phyloP scores from a whole-genome alignment of 2,797 vertebrate genomes.

The Sebastes nivosus region DNA sequence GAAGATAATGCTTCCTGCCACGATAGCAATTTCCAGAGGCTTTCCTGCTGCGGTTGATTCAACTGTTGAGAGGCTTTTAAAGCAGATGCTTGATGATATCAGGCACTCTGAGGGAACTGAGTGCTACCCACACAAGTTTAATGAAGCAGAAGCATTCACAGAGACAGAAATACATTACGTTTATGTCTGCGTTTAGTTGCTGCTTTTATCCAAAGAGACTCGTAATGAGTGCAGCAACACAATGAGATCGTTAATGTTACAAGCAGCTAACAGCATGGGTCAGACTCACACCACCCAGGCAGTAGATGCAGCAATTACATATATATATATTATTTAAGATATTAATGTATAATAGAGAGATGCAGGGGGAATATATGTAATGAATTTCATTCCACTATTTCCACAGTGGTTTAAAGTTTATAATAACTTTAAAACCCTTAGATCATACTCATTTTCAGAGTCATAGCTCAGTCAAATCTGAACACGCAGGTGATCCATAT shows the following conservation, averaged over 20 bases:
- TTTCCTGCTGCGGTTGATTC: constrained; percentile 75
- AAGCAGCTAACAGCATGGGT: constrained; percentile 12
- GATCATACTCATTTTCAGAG: too few species aligned
- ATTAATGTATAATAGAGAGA: not conserved
- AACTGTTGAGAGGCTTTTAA: constrained; percentile 79
- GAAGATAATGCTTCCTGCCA: constrained; percentile 50
- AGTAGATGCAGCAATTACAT: not conserved
- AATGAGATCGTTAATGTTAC: constrained; percentile 21
- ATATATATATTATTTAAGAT: not conserved
- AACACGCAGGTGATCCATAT: too few species aligned
- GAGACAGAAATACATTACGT: constrained; percentile 37
- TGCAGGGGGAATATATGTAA: not conserved
- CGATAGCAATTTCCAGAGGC: constrained; percentile 73
- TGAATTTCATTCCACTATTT: too few species aligned
- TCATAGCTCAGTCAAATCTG: too few species aligned
- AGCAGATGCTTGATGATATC: constrained; percentile 51
- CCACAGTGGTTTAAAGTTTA: not conserved
- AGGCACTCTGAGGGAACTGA: constrained; percentile 28
- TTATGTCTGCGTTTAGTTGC: constrained; percentile 21
- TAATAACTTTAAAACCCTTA: not conserved
- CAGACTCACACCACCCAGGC: not conserved
- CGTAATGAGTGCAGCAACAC: constrained; percentile 12
- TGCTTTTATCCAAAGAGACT: constrained; percentile 23
- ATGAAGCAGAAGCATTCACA: constrained; percentile 51
- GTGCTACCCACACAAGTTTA: constrained; percentile 49